Conservation (phyloP, 2,797 vertebrate species). For the Sebastes steindachneri region DNA sequence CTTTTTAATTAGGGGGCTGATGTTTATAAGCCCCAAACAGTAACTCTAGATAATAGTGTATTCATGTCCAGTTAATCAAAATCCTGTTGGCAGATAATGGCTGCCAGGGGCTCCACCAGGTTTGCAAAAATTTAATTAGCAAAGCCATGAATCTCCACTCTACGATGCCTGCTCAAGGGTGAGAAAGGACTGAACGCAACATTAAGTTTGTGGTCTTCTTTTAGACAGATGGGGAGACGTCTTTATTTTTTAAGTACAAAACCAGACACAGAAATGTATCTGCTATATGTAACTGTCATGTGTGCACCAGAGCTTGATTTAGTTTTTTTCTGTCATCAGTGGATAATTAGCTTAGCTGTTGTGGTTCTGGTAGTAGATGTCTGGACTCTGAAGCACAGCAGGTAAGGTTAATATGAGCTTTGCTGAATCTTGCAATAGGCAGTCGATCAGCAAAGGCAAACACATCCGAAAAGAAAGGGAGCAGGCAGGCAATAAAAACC, state of each 20-base stretch:
- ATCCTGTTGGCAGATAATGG: conserved; percentile 84
- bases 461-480: background rate
- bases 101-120: conserved; percentile 80
- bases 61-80: conserved; percentile 86
- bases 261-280: background rate
- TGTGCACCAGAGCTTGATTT: conserved; percentile 25
- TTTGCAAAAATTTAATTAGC: conserved; percentile 85
- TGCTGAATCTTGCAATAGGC: background rate
- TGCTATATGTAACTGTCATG: background rate
- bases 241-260: conserved; percentile 20
- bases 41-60: conserved; percentile 82
- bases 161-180: conserved; percentile 69
- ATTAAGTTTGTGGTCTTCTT: conserved; percentile 46
- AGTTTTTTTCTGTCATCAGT: conserved; percentile 2
- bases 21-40: conserved; percentile 78
- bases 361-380: background rate
- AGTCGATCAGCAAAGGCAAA: background rate
- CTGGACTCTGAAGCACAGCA: background rate
- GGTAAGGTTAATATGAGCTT: background rate
- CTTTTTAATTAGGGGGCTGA: conserved; percentile 80
- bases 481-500: background rate
- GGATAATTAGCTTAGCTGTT: conserved; percentile 16
- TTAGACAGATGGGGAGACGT: conserved; percentile 2
- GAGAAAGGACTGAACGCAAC: conserved; percentile 52
- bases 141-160: conserved; percentile 81